phyloP scores from a whole-genome alignment of 2,113 vertebrate species.

The Clarias magur region DNA sequence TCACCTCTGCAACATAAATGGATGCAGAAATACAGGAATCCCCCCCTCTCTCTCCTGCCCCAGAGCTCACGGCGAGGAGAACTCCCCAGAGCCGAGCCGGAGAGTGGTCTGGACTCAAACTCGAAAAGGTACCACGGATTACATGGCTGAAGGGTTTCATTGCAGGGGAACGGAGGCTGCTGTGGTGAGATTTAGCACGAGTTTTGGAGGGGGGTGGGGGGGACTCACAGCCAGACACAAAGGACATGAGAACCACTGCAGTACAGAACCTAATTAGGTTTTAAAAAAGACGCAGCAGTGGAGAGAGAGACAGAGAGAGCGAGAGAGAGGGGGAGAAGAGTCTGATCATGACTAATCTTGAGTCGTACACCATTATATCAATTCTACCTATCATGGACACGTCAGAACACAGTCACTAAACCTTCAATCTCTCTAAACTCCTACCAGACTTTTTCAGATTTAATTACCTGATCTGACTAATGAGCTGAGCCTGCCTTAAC shows the following conservation, averaged over 20 bases:
- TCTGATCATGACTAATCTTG: background rate
- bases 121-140: background rate
- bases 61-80: background rate
- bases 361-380: too few species aligned
- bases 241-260: slow-evolving; percentile 2
- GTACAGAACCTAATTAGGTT: background rate
- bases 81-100: background rate
- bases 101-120: background rate
- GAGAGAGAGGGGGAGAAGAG: background rate
- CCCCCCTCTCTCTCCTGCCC: background rate
- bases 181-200: background rate
- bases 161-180: background rate
- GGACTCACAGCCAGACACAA: background rate
- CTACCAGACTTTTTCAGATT: slow-evolving; percentile 1
- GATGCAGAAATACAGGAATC: background rate
- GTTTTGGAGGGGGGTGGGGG: background rate
- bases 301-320: background rate
- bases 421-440: background rate
- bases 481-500: background rate
- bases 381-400: background rate
- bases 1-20: background rate
- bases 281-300: background rate
- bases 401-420: background rate
- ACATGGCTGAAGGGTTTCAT: background rate
- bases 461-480: slow-evolving; percentile 20